Percentiles rank a stretch among this genome's conserved stretches.
phyloP scores from a whole-genome alignment of 2,888 invertebrate genomes.

The Sminthurinus aureus region DNA sequence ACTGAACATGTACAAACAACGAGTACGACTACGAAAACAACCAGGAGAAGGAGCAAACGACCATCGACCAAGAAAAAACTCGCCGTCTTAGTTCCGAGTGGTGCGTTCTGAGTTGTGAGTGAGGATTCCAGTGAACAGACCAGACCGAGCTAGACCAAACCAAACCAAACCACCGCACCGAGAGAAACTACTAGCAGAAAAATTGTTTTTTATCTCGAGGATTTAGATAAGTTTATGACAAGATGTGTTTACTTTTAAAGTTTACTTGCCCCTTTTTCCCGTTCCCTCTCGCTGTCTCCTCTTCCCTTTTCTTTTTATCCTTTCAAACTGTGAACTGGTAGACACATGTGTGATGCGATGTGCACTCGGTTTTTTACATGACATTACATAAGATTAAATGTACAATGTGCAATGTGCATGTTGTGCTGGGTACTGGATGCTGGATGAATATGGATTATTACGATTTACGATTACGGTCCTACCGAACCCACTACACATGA shows the following conservation, averaged over 20 bases:
- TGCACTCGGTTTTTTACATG: not conserved
- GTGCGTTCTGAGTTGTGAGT: not conserved
- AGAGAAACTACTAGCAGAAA: not conserved
- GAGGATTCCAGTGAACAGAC: not conserved
- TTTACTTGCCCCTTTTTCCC: constrained; percentile 23
- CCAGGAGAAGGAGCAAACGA: not conserved
- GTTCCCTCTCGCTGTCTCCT: not conserved
- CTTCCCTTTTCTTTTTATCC: not conserved
- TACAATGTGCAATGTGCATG: too few relatives aligned
- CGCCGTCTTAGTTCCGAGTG: too few relatives aligned
- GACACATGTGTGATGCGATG: not conserved
- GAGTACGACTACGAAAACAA: not conserved
- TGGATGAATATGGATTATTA: too few relatives aligned
- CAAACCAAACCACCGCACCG: too few relatives aligned
- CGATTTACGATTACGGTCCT: too few relatives aligned
- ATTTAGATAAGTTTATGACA: constrained; percentile 36
- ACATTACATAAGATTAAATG: too few relatives aligned
- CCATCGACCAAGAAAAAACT: not conserved
- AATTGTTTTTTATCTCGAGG: constrained; percentile 34
- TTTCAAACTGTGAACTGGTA: not conserved
- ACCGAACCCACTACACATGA: too few relatives aligned
- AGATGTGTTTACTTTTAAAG: constrained; percentile 30
- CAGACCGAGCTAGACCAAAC: not conserved
- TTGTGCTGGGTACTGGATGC: too few relatives aligned
- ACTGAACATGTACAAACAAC: too few relatives aligned